Conservation (phyloP, 1,140 invertebrate genomes). For the Agraylea sexmaculata region DNA sequence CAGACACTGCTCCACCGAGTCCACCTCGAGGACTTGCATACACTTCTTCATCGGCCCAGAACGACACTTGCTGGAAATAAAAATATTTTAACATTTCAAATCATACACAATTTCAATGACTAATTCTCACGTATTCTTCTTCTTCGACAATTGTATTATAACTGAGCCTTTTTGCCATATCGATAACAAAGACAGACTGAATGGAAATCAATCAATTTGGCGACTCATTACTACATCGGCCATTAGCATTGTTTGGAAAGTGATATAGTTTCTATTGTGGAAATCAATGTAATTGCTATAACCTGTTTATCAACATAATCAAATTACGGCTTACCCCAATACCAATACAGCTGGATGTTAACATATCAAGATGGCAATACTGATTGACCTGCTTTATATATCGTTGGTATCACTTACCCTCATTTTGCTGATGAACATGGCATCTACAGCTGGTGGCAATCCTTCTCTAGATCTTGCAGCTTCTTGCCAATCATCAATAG, state of each 20-base stretch:
- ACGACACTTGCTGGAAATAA: slow-evolving; percentile 55
- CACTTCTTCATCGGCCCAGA: slow-evolving; percentile 67
- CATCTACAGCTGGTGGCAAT: slow-evolving; percentile 67
- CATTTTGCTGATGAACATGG: slow-evolving; percentile 64
- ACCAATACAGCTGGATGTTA: too few relatives aligned
- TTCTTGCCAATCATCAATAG: slow-evolving; percentile 80
- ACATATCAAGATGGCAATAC: not conserved
- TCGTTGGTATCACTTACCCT: slow-evolving; percentile 43
- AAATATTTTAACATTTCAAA: too few relatives aligned
- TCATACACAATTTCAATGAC: too few relatives aligned
- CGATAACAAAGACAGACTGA: slow-evolving; percentile 1
- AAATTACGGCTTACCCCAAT: too few relatives aligned
- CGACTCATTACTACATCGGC: too few relatives aligned
- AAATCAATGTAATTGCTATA: too few relatives aligned
- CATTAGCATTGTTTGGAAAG: too few relatives aligned
- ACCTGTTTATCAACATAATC: too few relatives aligned
- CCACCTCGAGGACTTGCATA: slow-evolving; percentile 49
- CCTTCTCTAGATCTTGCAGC: slow-evolving; percentile 74
- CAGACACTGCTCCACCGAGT: slow-evolving; percentile 37
- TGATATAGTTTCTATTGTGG: too few relatives aligned
- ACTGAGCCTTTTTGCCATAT: too few relatives aligned
- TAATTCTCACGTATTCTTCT: too few relatives aligned
- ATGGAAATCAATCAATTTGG: slow-evolving; percentile 9
- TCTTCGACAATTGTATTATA: too few relatives aligned
- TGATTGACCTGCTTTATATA: not conserved